A percentile compares a stretch with the other conserved stretches of the same genome.
Conservation (phyloP, 2,797 vertebrate species). For the Scolopax rusticola region DNA sequence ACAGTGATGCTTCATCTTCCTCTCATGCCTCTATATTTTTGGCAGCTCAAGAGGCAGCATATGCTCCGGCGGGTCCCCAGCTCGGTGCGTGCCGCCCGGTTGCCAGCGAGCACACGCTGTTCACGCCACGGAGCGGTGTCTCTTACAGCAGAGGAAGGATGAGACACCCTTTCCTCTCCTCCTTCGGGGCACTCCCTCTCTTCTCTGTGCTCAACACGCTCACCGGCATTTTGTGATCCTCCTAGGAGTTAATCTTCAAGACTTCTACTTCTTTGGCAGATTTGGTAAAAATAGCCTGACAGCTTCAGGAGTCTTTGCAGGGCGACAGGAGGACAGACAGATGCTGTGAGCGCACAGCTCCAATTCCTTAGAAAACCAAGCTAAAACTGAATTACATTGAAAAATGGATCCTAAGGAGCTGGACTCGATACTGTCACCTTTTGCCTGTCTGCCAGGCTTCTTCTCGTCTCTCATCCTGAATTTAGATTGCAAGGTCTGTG, state of each 20-base stretch:
- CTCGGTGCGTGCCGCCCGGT: fast-evolving
- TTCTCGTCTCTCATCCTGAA: background rate
- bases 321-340: background rate
- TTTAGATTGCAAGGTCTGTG: background rate
- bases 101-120: background rate
- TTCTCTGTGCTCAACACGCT: too few relatives aligned
- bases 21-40: background rate
- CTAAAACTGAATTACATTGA: background rate
- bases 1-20: background rate
- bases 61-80: background rate
- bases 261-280: background rate
- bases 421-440: background rate
- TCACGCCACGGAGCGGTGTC: fast-evolving
- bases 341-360: background rate
- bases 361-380: background rate
- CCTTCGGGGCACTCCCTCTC: fast-evolving
- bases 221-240: background rate
- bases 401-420: background rate
- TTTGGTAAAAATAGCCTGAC: background rate
- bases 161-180: background rate
- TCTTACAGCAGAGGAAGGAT: background rate
- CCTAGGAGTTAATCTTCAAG: background rate
- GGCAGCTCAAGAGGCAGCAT: constrained; percentile 17
- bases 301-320: background rate
- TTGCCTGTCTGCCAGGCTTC: background rate